These are phyloP conservation scores for Lacanobia oleracea DNA, from an alignment of 2,888 invertebrate genomes.

Conservation along the genomic window DNA sequence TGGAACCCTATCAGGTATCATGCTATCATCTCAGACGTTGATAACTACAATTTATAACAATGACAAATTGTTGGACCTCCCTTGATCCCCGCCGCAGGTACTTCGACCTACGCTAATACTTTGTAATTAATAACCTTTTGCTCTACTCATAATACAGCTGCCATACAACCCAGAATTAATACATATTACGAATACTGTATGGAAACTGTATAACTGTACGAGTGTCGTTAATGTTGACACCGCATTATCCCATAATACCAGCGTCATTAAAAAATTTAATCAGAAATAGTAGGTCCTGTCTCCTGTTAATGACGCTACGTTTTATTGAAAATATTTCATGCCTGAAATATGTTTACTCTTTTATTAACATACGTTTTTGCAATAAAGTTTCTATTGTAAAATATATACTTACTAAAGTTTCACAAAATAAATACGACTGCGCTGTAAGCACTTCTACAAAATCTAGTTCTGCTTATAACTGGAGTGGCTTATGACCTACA, in stretches of 20 bases:
- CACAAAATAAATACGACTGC: constrained; percentile 26
- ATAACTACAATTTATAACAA: constrained; percentile 61
- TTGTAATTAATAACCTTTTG: constrained; percentile 51
- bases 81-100: constrained; percentile 32
- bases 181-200: constrained; percentile 17
- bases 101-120: constrained; percentile 42
- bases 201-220: constrained; percentile 3
- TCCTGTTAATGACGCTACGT: constrained; percentile 40
- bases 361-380: constrained; percentile 20
- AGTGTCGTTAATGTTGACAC: constrained; percentile 25
- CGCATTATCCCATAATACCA: constrained; percentile 45
- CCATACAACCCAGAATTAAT: constrained; percentile 6
- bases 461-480: constrained; percentile 36
- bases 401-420: constrained; percentile 6
- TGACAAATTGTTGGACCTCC: constrained; percentile 51
- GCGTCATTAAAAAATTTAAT: constrained; percentile 53
- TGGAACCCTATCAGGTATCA: constrained; percentile 63
- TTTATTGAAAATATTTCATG: constrained; percentile 49
- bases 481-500: constrained; percentile 54
- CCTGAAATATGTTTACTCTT: constrained; percentile 39
- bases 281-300: constrained; percentile 42
- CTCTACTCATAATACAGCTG: constrained; percentile 11
- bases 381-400: constrained; percentile 29
- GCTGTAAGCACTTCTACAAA: constrained; percentile 24
- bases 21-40: constrained; percentile 45